phyloP scores from a whole-genome alignment of 2,888 invertebrate species.

The Calameuta pallipes region DNA sequence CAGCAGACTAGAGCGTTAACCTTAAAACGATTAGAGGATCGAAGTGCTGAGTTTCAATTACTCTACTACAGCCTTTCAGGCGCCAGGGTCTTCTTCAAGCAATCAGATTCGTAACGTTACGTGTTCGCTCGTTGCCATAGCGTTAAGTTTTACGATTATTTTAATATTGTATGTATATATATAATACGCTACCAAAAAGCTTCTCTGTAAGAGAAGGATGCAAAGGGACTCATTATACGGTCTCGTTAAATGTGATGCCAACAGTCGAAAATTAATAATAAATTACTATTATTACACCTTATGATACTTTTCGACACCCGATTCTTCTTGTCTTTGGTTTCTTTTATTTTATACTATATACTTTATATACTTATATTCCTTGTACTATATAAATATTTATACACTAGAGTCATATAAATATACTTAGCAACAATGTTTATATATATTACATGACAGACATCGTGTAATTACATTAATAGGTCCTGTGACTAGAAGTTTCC shows the following conservation, averaged over 20 bases:
- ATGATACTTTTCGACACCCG: not conserved
- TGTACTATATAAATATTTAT: not conserved
- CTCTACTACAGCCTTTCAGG: constrained; percentile 93
- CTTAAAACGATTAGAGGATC: constrained; percentile 77
- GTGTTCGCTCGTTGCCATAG: not conserved
- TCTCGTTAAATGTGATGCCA: not conserved
- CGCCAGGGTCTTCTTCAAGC: constrained; percentile 94
- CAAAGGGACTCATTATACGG: not conserved
- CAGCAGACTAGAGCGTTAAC: constrained; percentile 92
- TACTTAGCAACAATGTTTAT: constrained; percentile 1
- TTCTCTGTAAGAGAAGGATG: not conserved
- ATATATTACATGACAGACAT: not conserved
- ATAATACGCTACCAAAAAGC: not conserved
- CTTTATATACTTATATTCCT: not conserved
- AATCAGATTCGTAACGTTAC: constrained; percentile 45
- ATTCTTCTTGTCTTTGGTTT: not conserved
- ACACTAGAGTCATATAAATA: not conserved
- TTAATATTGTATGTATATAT: not conserved
- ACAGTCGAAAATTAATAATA: not conserved
- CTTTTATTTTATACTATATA: not conserved
- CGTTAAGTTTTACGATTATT: not conserved
- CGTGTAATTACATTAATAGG: not conserved
- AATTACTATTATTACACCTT: not conserved
- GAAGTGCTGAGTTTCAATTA: constrained; percentile 81
- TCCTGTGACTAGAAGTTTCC: not conserved